These are phyloP conservation scores for Ornithoptera priamus DNA, from an alignment of 2,888 invertebrate species.

Conservation along the genomic window DNA sequence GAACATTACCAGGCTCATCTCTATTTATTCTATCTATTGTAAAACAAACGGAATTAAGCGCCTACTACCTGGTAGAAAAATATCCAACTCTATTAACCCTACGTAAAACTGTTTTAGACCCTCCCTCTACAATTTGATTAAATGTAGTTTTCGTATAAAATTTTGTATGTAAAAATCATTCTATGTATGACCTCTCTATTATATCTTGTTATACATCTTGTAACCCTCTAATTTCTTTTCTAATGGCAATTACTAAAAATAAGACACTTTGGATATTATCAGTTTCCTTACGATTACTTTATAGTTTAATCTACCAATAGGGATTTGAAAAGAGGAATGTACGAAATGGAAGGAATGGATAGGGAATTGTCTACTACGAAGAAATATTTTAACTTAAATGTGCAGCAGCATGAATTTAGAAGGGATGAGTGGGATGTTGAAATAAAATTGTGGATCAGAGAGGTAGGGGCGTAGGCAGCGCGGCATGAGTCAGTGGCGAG, in stretches of 20 bases:
- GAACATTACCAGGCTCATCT: constrained; percentile 62
- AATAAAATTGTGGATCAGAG: constrained; percentile 78
- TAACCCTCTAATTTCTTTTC: constrained; percentile 72
- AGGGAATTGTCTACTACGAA: constrained; percentile 37
- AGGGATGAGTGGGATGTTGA: constrained; percentile 74
- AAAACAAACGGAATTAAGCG: constrained; percentile 69
- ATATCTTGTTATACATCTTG: constrained; percentile 69
- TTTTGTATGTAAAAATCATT: constrained; percentile 50
- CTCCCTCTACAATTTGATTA: constrained; percentile 54
- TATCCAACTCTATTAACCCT: constrained; percentile 68
- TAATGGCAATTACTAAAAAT: constrained; percentile 77
- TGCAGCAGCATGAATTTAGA: constrained; percentile 43
- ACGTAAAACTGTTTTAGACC: constrained; percentile 69
- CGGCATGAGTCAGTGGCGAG: constrained; percentile 85
- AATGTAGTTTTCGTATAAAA: constrained; percentile 52
- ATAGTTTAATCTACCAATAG: constrained; percentile 54
- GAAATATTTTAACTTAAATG: constrained; percentile 13
- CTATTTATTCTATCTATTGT: constrained; percentile 66
- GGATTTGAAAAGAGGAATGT: constrained; percentile 67
- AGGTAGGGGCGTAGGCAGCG: constrained; percentile 72
- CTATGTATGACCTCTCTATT: constrained; percentile 67
- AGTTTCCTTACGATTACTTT: constrained; percentile 58
- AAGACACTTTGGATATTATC: constrained; percentile 77
- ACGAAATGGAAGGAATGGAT: constrained; percentile 62
- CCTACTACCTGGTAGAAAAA: constrained; percentile 74